Evolutionary conservation across 2,113 vertebrate species (phyloP).

Genomic region (Osmerus eperlanus): DNA sequence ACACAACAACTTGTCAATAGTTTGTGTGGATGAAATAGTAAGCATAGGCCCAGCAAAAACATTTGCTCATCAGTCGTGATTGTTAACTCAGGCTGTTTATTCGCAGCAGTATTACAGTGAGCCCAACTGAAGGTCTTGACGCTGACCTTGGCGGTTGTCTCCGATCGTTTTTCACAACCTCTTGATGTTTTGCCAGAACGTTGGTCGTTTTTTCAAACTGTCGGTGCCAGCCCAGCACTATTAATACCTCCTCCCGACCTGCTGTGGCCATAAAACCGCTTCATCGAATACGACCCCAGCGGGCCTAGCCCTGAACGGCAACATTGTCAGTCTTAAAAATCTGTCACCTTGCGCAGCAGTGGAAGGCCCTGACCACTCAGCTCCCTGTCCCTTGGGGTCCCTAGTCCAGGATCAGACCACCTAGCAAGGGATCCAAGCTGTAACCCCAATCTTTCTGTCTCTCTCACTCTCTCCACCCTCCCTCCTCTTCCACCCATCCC

Average conservation of each 20-base stretch:
- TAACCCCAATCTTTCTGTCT: slow-evolving; percentile 1
- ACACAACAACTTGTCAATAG: too few relatives aligned
- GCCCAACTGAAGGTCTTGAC: slow-evolving; percentile 5
- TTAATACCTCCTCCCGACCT: slow-evolving; percentile 40
- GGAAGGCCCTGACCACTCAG: slow-evolving; percentile 4
- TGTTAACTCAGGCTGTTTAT: background rate
- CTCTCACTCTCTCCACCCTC: background rate
- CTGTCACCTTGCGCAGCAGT: slow-evolving; percentile 21
- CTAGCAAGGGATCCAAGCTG: too few relatives aligned
- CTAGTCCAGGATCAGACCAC: background rate
- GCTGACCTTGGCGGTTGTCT: slow-evolving; percentile 37
- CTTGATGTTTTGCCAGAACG: slow-evolving; percentile 38
- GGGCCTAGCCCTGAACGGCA: slow-evolving; percentile 27
- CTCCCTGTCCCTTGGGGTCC: background rate
- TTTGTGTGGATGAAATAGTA: background rate
- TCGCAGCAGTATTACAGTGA: background rate
- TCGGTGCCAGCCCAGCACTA: slow-evolving; percentile 31
- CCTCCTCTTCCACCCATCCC: background rate
- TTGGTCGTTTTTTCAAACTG: slow-evolving; percentile 36
- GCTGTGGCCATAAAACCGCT: slow-evolving; percentile 39
- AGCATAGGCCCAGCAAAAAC: slow-evolving; percentile 8
- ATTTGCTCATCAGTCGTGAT: background rate
- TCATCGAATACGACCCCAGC: slow-evolving; percentile 36
- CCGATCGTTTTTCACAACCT: slow-evolving; percentile 33
- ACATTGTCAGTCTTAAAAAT: slow-evolving; percentile 44